Evolutionary conservation across 2,888 invertebrate genomes (phyloP).

Genomic region (Sesia bembeciformis): DNA sequence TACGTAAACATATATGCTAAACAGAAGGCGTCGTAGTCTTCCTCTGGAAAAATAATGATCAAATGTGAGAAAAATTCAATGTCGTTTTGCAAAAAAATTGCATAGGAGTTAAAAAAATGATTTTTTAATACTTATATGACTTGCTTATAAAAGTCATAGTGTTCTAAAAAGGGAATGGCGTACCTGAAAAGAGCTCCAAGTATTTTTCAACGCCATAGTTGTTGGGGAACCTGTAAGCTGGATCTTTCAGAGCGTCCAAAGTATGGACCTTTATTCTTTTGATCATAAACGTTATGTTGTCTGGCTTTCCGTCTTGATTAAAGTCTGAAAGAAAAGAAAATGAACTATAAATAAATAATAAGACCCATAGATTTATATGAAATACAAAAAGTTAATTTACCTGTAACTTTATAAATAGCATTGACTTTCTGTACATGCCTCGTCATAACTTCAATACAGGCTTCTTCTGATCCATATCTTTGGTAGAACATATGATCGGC

Average conservation of each 20-base stretch:
- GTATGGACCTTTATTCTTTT: slow-evolving; percentile 96
- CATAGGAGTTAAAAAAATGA: too few relatives aligned
- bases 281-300: slow-evolving; percentile 96
- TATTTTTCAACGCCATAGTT: slow-evolving; percentile 99
- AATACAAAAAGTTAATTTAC: slow-evolving; percentile 44
- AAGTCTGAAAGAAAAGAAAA: slow-evolving; percentile 79
- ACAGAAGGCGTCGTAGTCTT: slow-evolving; percentile 98
- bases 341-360: neutral
- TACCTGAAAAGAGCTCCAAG: slow-evolving; percentile 96
- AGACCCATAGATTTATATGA: too few relatives aligned
- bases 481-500: slow-evolving; percentile 97
- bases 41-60: slow-evolving; percentile 78
- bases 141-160: neutral
- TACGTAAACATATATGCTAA: slow-evolving; percentile 99
- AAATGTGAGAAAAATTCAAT: neutral
- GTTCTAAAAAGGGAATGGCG: slow-evolving; percentile 6
- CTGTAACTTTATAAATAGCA: slow-evolving; percentile 88
- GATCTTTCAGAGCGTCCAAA: slow-evolving; percentile 87
- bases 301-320: slow-evolving; percentile 92
- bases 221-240: slow-evolving; percentile 90
- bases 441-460: slow-evolving; percentile 96
- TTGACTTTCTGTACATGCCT: slow-evolving; percentile 95
- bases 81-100: too few relatives aligned
- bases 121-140: too few relatives aligned
- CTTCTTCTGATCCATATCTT: slow-evolving; percentile 94